Evolutionary conservation across 1,140 invertebrate species (phyloP).

Genomic region (Drosophila cardini): DNA sequence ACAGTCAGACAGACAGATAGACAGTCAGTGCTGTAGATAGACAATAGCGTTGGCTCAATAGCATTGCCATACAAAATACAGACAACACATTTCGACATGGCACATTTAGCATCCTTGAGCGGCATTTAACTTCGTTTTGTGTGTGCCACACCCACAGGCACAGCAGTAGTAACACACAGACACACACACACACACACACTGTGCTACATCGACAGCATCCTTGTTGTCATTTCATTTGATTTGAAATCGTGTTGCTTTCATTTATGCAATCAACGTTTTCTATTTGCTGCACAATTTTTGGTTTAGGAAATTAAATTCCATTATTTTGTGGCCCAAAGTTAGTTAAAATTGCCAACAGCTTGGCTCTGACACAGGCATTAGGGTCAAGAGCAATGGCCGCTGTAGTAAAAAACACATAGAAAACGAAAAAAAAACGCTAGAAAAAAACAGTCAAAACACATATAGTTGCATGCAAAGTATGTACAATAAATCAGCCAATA

Average conservation of each 20-base stretch:
- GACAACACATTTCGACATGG: conserved; percentile 78
- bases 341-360: not conserved
- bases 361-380: conserved; percentile 47
- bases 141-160: conserved; percentile 48
- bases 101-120: conserved; percentile 81
- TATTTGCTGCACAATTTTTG: conserved; percentile 22
- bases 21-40: conserved; percentile 37
- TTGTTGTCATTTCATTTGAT: conserved; percentile 63
- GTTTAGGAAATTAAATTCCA: conserved; percentile 54
- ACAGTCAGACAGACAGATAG: conserved; percentile 5
- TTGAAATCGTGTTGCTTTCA: conserved; percentile 52
- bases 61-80: conserved; percentile 52
- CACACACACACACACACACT: conserved; percentile 1
- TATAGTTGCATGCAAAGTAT: conserved; percentile 24
- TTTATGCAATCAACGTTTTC: conserved; percentile 70
- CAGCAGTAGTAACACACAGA: not conserved
- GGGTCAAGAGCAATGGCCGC: conserved; percentile 67
- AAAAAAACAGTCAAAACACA: conserved; percentile 2
- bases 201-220: conserved; percentile 21
- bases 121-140: conserved; percentile 78
- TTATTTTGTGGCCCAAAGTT: conserved; percentile 5
- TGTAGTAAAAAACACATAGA: conserved; percentile 1
- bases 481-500: conserved; percentile 77
- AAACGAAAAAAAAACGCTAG: conserved; percentile 8
- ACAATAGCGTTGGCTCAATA: conserved; percentile 75